Conservation (phyloP, 1,140 invertebrate genomes). For the Aphelinus certus region DNA sequence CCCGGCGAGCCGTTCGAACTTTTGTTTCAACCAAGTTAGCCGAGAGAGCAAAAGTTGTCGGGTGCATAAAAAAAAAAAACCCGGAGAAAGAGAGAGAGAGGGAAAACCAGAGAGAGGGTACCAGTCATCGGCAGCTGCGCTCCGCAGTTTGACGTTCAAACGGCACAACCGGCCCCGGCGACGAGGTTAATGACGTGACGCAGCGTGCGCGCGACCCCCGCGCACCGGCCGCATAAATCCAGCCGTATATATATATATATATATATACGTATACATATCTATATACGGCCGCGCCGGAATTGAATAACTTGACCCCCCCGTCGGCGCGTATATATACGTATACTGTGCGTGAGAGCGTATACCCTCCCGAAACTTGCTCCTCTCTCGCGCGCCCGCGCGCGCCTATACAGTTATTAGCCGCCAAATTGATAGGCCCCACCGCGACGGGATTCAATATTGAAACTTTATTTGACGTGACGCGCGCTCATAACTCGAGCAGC, state of each 20-base stretch:
- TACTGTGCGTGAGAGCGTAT: background rate
- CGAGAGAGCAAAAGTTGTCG: no score
- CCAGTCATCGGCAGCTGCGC: slow-evolving; percentile 33
- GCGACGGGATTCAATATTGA: no score
- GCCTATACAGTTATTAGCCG: no score
- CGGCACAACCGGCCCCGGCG: slow-evolving; percentile 8
- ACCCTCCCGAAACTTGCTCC: background rate
- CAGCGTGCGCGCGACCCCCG: slow-evolving; percentile 8
- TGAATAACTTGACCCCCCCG: slow-evolving; percentile 32
- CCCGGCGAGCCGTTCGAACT: no score
- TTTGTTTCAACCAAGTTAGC: no score
- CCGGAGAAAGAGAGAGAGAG: background rate
- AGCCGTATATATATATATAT: background rate
- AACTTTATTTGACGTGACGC: no score
- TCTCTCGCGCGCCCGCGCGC: background rate
- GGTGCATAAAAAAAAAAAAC: no score
- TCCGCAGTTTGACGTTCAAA: slow-evolving; percentile 15
- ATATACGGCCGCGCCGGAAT: slow-evolving; percentile 1
- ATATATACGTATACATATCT: no score
- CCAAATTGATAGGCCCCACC: no score
- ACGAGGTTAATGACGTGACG: slow-evolving; percentile 20
- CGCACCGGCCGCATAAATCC: slow-evolving; percentile 18
- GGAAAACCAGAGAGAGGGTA: slow-evolving; percentile 2
- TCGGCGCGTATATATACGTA: background rate
- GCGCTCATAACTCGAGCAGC: no score